These are phyloP conservation scores for Orthosia gothica DNA, from an alignment of 2,888 invertebrate genomes.

Conservation along the genomic window DNA sequence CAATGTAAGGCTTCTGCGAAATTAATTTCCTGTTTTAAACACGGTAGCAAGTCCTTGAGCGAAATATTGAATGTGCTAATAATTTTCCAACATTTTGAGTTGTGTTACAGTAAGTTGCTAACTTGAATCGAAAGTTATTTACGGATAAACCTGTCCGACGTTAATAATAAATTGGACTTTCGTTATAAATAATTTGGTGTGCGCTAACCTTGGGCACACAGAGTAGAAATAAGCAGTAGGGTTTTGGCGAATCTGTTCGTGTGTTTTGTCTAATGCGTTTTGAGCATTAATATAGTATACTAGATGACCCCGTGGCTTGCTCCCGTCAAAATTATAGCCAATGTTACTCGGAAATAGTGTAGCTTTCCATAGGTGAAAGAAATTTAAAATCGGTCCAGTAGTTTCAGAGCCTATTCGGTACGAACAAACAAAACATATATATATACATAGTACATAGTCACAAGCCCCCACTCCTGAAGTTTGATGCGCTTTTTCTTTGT, in stretches of 20 bases:
- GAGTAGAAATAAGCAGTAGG: conserved; percentile 40
- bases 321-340: too few species aligned
- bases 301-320: too few species aligned
- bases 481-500: too few species aligned
- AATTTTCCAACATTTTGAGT: conserved; percentile 35
- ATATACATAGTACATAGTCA: too few species aligned
- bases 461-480: too few species aligned
- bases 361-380: too few species aligned
- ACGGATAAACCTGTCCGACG: conserved; percentile 63
- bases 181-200: conserved; percentile 66
- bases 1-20: neutral
- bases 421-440: too few species aligned
- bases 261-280: neutral
- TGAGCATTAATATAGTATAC: conserved; percentile 4
- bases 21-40: conserved; percentile 15
- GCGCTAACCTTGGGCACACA: conserved; percentile 40
- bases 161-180: conserved; percentile 72
- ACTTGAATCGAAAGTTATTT: conserved; percentile 64
- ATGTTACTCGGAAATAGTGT: too few species aligned
- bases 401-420: too few species aligned
- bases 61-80: conserved; percentile 14
- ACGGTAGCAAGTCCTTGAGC: neutral
- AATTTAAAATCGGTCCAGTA: too few species aligned
- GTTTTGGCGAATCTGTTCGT: neutral
- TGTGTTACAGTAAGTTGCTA: conserved; percentile 34